Conservation (phyloP, 2,797 vertebrate genomes). For the Megalops cyprinoides region DNA sequence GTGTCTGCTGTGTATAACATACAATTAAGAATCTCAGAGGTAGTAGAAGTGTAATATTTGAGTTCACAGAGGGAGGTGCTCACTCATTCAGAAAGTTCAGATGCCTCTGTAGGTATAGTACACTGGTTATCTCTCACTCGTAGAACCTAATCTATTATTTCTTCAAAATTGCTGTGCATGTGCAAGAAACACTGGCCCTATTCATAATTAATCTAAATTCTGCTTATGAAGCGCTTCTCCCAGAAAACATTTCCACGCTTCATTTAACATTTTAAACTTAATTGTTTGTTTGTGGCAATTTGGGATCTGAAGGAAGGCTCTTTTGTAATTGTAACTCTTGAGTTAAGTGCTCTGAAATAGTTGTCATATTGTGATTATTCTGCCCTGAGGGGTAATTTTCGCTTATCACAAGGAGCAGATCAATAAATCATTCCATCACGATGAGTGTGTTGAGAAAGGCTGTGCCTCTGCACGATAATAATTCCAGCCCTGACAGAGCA, state of each 20-base stretch:
- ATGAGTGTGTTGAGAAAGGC: not conserved
- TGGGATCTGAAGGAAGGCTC: not conserved
- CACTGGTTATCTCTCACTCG: not conserved
- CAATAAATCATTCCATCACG: not conserved
- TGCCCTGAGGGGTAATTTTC: slow-evolving; percentile 23
- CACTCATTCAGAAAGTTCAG: not conserved
- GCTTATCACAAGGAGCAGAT: not conserved
- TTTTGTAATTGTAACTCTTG: slow-evolving; percentile 22
- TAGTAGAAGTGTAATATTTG: not conserved
- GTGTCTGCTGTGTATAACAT: not conserved
- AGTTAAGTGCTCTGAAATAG: slow-evolving; percentile 16
- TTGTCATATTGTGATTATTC: slow-evolving; percentile 15
- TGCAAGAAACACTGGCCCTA: not conserved
- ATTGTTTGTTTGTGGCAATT: slow-evolving; percentile 24
- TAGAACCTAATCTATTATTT: slow-evolving; percentile 23
- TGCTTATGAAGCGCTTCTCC: slow-evolving; percentile 12
- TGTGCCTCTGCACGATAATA: not conserved
- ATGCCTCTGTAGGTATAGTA: not conserved
- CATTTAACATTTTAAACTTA: slow-evolving; percentile 20
- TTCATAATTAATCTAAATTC: not conserved
- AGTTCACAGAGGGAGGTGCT: not conserved
- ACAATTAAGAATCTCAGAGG: not conserved
- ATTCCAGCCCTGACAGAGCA: not conserved
- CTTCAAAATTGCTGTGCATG: slow-evolving; percentile 2
- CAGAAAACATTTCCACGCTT: slow-evolving; percentile 15